phyloP scores from a whole-genome alignment of 2,888 invertebrate species.

The Pyrgus malvae region DNA sequence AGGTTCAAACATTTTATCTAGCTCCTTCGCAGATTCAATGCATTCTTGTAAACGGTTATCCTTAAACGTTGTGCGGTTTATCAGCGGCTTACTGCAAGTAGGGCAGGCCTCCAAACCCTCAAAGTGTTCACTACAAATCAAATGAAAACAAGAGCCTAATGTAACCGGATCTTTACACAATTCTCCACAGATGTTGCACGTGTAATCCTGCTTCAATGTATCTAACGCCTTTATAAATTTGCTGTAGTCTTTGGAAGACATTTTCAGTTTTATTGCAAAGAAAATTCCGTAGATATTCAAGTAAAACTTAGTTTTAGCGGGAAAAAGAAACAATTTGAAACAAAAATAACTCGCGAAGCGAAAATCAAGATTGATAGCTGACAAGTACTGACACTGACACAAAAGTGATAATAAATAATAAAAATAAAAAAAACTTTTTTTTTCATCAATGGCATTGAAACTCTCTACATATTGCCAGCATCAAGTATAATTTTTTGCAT shows the following conservation, averaged over 20 bases:
- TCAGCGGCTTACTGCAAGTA: slow-evolving; percentile 50
- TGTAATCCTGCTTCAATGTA: slow-evolving; percentile 56
- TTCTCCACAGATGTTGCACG: slow-evolving; percentile 59
- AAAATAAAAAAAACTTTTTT: too few relatives aligned
- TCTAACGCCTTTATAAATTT: slow-evolving; percentile 59
- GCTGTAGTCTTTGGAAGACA: background rate
- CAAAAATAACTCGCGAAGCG: background rate
- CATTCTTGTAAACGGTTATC: slow-evolving; percentile 52
- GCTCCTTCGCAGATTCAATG: slow-evolving; percentile 50
- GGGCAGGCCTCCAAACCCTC: slow-evolving; percentile 53
- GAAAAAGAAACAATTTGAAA: background rate
- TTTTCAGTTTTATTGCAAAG: background rate
- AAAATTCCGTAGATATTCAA: background rate
- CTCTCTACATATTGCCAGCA: too few relatives aligned
- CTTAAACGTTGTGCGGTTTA: slow-evolving; percentile 46
- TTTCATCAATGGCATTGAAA: too few relatives aligned
- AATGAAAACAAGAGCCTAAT: slow-evolving; percentile 67
- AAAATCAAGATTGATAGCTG: too few relatives aligned
- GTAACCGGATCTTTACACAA: slow-evolving; percentile 63
- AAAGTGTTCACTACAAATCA: slow-evolving; percentile 64
- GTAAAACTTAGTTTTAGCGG: background rate
- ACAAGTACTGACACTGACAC: too few relatives aligned
- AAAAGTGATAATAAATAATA: too few relatives aligned
- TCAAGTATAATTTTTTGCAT: too few relatives aligned
- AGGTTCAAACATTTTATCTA: slow-evolving; percentile 51